Conservation (phyloP, 2,888 invertebrate genomes). For the Disparrhopalites patrizii region DNA sequence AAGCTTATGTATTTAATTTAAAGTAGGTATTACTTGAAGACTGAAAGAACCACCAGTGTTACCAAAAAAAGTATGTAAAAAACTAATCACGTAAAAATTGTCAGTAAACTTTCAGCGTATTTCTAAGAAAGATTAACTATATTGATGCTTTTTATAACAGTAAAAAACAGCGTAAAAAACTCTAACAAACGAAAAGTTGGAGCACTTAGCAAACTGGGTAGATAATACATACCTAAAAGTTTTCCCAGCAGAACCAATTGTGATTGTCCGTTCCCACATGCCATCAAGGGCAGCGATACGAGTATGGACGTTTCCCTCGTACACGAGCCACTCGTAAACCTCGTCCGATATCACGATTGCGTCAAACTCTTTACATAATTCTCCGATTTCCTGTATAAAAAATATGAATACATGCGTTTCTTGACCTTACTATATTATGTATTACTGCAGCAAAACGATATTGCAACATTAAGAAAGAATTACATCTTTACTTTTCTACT, state of each 20-base stretch:
- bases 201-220: neutral
- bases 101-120: no score
- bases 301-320: conserved; percentile 74
- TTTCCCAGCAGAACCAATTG: conserved; percentile 61
- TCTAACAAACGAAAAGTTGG: no score
- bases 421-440: neutral
- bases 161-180: no score
- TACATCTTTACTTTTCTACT: neutral
- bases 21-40: no score
- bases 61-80: no score
- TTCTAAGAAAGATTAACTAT: no score
- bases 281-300: conserved; percentile 64
- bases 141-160: no score
- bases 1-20: no score
- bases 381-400: conserved; percentile 65
- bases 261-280: conserved; percentile 62
- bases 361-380: conserved; percentile 87
- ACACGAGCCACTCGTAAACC: conserved; percentile 91
- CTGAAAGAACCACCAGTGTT: no score
- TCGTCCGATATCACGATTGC: conserved; percentile 91
- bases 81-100: no score
- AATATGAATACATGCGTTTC: neutral
- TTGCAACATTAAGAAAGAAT: neutral
- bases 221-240: conserved; percentile 50
- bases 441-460: neutral